These are phyloP conservation scores for Tringa solitaria DNA, from an alignment of 2,113 vertebrate species.

Conservation along the genomic window DNA sequence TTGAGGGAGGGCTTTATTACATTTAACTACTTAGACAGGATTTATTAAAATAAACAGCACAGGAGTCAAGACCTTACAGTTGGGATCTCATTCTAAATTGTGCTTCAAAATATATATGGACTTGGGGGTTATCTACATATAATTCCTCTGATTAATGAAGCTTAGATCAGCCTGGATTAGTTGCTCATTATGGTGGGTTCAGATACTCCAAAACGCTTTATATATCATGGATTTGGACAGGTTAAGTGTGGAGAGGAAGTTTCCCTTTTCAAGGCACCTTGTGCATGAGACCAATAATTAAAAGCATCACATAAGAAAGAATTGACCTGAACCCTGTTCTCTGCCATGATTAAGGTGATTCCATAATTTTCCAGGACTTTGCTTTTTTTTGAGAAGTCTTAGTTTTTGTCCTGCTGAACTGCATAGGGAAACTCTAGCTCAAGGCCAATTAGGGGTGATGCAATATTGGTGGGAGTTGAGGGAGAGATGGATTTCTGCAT, in stretches of 20 bases:
- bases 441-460: neutral
- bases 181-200: neutral
- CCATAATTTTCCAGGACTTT: neutral
- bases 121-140: neutral
- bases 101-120: neutral
- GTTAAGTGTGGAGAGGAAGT: neutral
- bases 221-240: neutral
- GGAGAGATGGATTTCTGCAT: neutral
- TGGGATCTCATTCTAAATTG: neutral
- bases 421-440: neutral
- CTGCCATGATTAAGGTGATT: neutral
- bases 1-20: conserved; percentile 43
- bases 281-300: neutral
- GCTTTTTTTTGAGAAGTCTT: neutral
- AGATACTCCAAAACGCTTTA: neutral
- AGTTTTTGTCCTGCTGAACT: neutral
- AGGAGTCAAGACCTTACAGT: conserved; percentile 35
- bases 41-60: conserved; percentile 61
- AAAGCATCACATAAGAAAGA: neutral
- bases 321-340: neutral
- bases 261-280: neutral
- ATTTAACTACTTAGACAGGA: conserved; percentile 49
- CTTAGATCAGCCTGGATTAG: neutral
- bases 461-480: neutral
- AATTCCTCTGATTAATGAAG: neutral